Evolutionary conservation across 2,113 vertebrate genomes (phyloP), one percentile per base, ranked within the genome.

Genomic region (Sprattus sprattus): DNA sequence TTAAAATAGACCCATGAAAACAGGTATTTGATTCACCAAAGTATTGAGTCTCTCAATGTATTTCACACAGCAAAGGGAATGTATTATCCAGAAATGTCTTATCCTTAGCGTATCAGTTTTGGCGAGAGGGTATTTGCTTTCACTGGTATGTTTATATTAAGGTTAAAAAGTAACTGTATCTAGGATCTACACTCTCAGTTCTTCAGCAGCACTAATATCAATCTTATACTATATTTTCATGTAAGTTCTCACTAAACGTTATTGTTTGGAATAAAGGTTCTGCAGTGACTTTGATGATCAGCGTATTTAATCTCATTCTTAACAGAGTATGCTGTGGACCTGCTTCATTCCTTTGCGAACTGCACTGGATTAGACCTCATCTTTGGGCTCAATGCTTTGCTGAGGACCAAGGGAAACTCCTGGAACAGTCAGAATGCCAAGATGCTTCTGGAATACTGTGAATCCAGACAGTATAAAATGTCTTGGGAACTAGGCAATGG

Each of bases 401-500:
- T 99, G 44, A 89, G 98, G 84, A 97, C 93, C 0, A 78, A 54
- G 0, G 88, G 92, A 25, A 93, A 95, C 89, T 91, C 81, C 15
- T 99, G 98, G 98, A 94, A 99, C 91, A 96, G 95, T 90, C 94
- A 93, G 0, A 99, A 99, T 0, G 97, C 98, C 3, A 87, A 82
- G 84, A 44, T 82, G 0, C 94, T 99, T 71, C 92, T 99, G 85
- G 88, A 91, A 82, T 99, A 99, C 92, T 97, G 97, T 0, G 87
- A 95, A 83, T 95, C 92, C 0, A 93, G 50, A 84, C 81, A 87
- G 0, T 99, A 99, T 88, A 88, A 86, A 82, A 94, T 99, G 91
- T 96, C 95, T 84, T 99, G 98, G 98, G 98, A 99, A 93, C 95
- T 99, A 0, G 98, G 98, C 18, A 99, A 99, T 0, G 98, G 97